A percentile compares a stretch with the other conserved stretches of the same genome.
Evolutionary conservation across 2,888 invertebrate species (phyloP).

Genomic region (Bibio marci): DNA sequence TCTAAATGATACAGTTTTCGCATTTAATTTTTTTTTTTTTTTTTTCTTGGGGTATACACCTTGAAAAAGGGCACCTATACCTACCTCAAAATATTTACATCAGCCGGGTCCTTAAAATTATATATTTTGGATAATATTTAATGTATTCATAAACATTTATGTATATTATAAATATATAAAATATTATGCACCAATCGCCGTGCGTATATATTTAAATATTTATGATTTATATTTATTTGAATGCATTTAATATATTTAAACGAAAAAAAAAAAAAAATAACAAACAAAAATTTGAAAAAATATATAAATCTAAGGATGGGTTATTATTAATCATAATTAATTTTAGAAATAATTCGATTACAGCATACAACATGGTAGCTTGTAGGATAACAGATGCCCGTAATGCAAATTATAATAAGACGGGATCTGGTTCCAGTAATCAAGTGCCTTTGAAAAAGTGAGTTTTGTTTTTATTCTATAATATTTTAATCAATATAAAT

Average conservation of each 20-base stretch:
- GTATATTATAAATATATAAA: background rate
- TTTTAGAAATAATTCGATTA: constrained; percentile 55
- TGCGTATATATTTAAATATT: background rate
- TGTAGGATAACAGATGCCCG: constrained; percentile 88
- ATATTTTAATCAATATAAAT: background rate
- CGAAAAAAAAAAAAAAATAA: background rate
- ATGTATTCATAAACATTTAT: background rate
- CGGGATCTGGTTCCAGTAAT: constrained; percentile 67
- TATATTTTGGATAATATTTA: constrained; percentile 5
- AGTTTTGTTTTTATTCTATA: constrained; percentile 31
- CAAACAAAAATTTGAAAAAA: constrained; percentile 8
- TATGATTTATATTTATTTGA: background rate
- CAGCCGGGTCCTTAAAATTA: constrained; percentile 13
- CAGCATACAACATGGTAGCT: constrained; percentile 97
- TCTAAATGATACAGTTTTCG: too few relatives aligned
- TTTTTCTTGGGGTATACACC: constrained; percentile 7
- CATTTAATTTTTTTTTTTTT: too few relatives aligned
- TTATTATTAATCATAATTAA: constrained; percentile 31
- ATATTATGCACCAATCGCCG: constrained; percentile 1
- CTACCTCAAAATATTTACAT: constrained; percentile 6
- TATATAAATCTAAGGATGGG: constrained; percentile 24
- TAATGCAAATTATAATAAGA: constrained; percentile 54
- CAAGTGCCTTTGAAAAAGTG: constrained; percentile 98
- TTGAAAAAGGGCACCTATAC: constrained; percentile 8
- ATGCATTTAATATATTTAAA: background rate